phyloP scores from a whole-genome alignment of 2,797 vertebrate species.

The Platyrinchus mystaceus region DNA sequence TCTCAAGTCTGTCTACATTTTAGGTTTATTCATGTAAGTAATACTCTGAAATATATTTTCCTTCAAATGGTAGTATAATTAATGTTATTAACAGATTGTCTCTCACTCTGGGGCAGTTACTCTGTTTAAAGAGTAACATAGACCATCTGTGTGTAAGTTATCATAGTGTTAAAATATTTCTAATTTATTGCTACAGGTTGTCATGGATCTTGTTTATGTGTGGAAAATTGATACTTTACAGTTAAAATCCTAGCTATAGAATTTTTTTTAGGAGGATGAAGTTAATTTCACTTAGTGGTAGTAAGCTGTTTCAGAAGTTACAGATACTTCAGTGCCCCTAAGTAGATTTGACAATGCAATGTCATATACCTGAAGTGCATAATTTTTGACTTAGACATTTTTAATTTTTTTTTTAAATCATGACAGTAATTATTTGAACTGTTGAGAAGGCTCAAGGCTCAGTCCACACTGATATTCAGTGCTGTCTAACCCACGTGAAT shows the following conservation, averaged over 20 bases:
- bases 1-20: background rate
- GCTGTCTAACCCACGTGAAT: background rate
- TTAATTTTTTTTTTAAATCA: background rate
- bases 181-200: background rate
- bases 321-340: background rate
- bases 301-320: background rate
- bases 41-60: background rate
- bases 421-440: background rate
- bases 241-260: background rate
- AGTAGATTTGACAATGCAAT: background rate
- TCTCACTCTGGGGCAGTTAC: background rate
- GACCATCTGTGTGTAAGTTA: background rate
- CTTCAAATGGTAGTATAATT: background rate
- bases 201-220: background rate
- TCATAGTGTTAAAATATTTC: background rate
- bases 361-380: fast-evolving
- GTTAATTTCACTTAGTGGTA: background rate
- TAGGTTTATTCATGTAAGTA: background rate
- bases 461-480: background rate
- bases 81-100: background rate
- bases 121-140: background rate
- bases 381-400: background rate
- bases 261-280: background rate
- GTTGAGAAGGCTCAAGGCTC: background rate
- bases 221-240: background rate